Base-by-base conservation (phyloP, 2,113 vertebrate species). In the Etia nguti region DNA sequence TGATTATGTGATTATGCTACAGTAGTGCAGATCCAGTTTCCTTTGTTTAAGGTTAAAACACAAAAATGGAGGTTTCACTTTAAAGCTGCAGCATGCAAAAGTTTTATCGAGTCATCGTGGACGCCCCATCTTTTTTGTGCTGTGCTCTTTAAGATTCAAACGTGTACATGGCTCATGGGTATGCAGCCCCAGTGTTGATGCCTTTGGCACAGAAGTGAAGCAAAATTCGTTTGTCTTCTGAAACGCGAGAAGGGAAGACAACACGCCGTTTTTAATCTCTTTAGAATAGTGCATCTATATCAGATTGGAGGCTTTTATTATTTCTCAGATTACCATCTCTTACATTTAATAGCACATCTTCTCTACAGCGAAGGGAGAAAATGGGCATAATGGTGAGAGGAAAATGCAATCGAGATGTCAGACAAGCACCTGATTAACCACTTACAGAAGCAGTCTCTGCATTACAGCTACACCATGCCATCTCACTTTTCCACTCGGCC, bases 401-500 rank as follows among this genome's bases (percentile, higher is more conserved):
- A 92, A 94, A 96, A 95, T 94, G 93, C 92, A 93, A 94, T 96
- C 87, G 86, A 84, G 87, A 91, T 92, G 94, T 94, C 86, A 93
- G 93, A 94, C 88, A 93, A 92, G 84, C 86, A 91, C 86, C 92
- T 91, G 93, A 94, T 95, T 91, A 93, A 93, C 93, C 94, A 94
- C 90, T 95, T 91, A 91, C 79, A 94, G 93, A 88, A 88, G 79
- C 90, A 88, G 86, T 62, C 85, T 87, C 70, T 88, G 89, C 38
- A 18, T 84, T 87, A 80, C 86, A 38, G 83, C 55, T 80, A 85
- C 81, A 88, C 93, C 50, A 83, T 52, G 81, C 88, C 86, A 86
- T 96, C 97, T 98, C 97, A 96, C 90, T 93, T 97, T 97, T 97
- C 97, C 93, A 94, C 94, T 95, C 93, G 87, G 89, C 54, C 93